A percentile compares a stretch with the other conserved stretches of the same genome.
Evolutionary conservation across 2,888 invertebrate genomes (phyloP).

Genomic region (Xanthia togata): DNA sequence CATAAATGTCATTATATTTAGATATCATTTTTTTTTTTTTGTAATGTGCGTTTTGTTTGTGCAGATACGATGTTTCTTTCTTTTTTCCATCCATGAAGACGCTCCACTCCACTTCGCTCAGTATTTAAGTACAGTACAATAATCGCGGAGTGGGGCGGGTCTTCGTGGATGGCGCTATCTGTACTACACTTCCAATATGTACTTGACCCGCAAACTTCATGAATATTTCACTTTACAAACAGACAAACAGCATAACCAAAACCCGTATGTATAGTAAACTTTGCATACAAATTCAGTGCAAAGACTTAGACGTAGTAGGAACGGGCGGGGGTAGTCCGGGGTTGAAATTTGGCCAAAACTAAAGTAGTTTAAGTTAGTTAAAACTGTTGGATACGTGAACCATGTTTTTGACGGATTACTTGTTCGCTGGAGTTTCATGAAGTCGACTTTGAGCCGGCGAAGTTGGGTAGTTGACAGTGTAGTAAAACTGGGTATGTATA

Average conservation of each 20-base stretch:
- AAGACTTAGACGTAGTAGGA: slow-evolving; percentile 39
- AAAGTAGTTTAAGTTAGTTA: slow-evolving; percentile 76
- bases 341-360: slow-evolving; percentile 65
- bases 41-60: too few species aligned
- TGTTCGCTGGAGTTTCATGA: slow-evolving; percentile 63
- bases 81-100: too few species aligned
- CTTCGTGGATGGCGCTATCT: too few species aligned
- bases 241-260: slow-evolving; percentile 30
- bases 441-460: slow-evolving; percentile 54
- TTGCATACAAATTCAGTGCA: slow-evolving; percentile 62
- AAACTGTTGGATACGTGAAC: slow-evolving; percentile 76
- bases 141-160: too few species aligned
- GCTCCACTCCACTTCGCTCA: too few species aligned
- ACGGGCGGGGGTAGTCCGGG: slow-evolving; percentile 13
- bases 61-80: too few species aligned
- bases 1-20: too few species aligned
- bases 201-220: slow-evolving; percentile 18
- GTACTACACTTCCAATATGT: slow-evolving; percentile 2
- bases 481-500: slow-evolving; percentile 27
- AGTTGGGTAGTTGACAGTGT: slow-evolving; percentile 50
- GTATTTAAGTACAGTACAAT: too few species aligned
- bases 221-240: slow-evolving; percentile 42
- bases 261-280: slow-evolving; percentile 38
- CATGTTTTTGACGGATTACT: slow-evolving; percentile 84
- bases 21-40: too few species aligned